phyloP scores from a whole-genome alignment of 1,140 invertebrate genomes.

The Tetramorium alpestre region DNA sequence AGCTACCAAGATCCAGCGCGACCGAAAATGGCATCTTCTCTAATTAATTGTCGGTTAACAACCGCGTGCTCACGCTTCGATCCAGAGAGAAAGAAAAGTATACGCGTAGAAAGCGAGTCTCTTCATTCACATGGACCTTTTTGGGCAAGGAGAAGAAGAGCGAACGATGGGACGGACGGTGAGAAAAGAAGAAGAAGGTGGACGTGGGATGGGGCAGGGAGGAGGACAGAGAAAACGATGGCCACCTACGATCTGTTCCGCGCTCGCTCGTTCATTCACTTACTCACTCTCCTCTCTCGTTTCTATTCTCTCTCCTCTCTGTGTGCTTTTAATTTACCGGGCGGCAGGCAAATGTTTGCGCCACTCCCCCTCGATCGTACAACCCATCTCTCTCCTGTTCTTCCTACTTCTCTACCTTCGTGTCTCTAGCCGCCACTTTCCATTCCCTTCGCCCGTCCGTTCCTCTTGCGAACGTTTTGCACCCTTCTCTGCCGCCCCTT shows the following conservation, averaged over 20 bases:
- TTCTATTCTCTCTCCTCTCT: conserved; percentile 83
- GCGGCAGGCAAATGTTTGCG: conserved; percentile 86
- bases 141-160: conserved; percentile 46
- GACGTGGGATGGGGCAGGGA: background rate
- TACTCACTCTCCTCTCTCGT: conserved; percentile 80
- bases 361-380: conserved; percentile 85
- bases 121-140: conserved; percentile 51
- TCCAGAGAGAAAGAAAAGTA: background rate
- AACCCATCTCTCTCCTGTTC: conserved; percentile 78
- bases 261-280: conserved; percentile 77
- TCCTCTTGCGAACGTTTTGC: conserved; percentile 57
- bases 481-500: conserved; percentile 62
- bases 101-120: conserved; percentile 36
- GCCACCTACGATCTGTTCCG: conserved; percentile 73
- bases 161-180: conserved; percentile 1
- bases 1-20: too few species aligned
- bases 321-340: conserved; percentile 86
- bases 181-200: background rate
- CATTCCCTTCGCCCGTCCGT: conserved; percentile 50
- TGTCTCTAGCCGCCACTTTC: conserved; percentile 53
- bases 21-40: background rate
- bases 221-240: conserved; percentile 64
- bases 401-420: conserved; percentile 42
- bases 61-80: background rate
- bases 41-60: background rate